Percentiles rank a stretch among this genome's conserved stretches.
Conservation (phyloP, 1,140 invertebrate species). For the Lamellibrachia luymesi region DNA sequence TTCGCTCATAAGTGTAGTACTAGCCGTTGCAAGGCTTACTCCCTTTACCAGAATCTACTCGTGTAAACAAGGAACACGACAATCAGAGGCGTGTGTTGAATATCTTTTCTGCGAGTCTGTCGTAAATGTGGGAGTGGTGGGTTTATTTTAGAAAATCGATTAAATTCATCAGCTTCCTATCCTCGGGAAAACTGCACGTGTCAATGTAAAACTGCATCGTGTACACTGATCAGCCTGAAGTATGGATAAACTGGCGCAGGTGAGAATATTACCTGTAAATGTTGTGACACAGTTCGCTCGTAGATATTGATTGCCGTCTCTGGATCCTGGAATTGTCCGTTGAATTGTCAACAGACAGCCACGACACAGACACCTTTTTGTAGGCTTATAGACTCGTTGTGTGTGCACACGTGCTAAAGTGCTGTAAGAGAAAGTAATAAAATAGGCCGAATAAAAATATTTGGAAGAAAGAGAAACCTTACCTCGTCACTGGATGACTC, state of each 20-base stretch:
- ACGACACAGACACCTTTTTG: neutral
- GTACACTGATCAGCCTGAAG: neutral
- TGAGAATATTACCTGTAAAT: neutral
- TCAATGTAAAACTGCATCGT: neutral
- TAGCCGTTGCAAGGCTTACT: neutral
- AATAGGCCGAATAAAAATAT: too few relatives aligned
- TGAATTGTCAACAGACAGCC: neutral
- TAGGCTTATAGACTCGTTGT: too few relatives aligned
- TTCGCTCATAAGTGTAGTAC: too few relatives aligned
- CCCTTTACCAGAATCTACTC: neutral
- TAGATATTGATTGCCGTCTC: neutral
- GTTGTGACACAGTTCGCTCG: neutral
- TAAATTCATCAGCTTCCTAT: neutral
- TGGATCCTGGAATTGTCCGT: neutral
- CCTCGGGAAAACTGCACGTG: neutral
- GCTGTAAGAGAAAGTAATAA: too few relatives aligned
- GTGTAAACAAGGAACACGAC: neutral
- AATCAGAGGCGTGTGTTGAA: neutral
- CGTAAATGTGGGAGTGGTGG: neutral
- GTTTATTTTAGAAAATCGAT: neutral
- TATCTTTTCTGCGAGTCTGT: conserved; percentile 1
- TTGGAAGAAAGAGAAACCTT: too few relatives aligned
- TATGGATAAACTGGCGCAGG: neutral
- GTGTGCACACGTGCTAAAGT: too few relatives aligned
- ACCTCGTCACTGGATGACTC: too few relatives aligned